phyloP scores from a whole-genome alignment of 2,888 invertebrate species.

The Fissipunctia ypsillon region DNA sequence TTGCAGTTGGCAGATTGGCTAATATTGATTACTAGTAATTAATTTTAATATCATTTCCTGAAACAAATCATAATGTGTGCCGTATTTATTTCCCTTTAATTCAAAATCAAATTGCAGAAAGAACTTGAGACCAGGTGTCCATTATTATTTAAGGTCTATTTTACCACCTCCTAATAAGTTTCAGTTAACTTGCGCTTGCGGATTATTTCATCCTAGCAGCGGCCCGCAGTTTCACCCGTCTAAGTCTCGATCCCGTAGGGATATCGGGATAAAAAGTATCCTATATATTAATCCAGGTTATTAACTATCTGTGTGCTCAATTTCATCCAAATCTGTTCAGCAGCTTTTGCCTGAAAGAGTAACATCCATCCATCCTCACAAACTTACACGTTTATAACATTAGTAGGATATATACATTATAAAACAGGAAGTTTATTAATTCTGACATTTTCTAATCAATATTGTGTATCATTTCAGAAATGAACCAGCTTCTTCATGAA shows the following conservation, averaged over 20 bases:
- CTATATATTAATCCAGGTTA: too few species aligned
- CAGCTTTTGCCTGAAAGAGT: too few species aligned
- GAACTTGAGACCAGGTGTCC: not conserved
- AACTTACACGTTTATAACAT: too few species aligned
- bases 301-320: too few species aligned
- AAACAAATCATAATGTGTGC: not conserved
- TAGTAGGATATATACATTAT: too few species aligned
- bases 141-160: not conserved
- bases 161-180: not conserved
- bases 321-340: too few species aligned
- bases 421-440: not conserved
- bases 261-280: too few species aligned
- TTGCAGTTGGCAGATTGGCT: not conserved
- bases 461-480: constrained; percentile 48
- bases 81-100: not conserved
- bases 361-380: too few species aligned
- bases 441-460: not conserved
- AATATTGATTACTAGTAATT: not conserved
- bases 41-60: not conserved
- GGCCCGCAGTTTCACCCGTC: too few species aligned
- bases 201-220: too few species aligned
- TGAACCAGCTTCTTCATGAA: not conserved
- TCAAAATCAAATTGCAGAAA: not conserved
- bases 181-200: not conserved
- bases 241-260: too few species aligned